Conservation (phyloP, 2,797 vertebrate species). For the Hippocampus kuda region DNA sequence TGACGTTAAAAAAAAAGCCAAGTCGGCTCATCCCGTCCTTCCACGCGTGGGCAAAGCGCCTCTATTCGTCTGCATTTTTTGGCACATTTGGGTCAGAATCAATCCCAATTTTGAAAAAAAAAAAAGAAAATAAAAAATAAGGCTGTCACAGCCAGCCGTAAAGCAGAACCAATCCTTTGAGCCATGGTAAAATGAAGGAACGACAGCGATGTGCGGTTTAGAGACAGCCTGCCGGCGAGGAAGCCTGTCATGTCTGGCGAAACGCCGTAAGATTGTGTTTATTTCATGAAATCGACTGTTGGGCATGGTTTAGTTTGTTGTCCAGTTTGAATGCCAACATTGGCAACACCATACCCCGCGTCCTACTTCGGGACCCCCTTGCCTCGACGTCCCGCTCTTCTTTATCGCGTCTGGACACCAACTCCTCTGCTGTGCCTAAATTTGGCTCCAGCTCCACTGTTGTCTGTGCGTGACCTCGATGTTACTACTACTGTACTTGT, state of each 20-base stretch:
- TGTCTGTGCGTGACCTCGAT: constrained; percentile 49
- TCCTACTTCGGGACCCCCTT: constrained; percentile 23
- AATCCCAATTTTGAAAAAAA: not conserved
- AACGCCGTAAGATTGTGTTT: not conserved
- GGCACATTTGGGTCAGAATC: constrained; percentile 4
- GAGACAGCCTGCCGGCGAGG: not conserved
- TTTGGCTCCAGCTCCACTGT: constrained; percentile 29
- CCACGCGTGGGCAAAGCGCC: not conserved
- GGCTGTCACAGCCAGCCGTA: not conserved
- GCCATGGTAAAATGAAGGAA: not conserved
- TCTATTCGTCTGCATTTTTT: constrained; percentile 3
- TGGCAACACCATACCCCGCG: constrained; percentile 6
- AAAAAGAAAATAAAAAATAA: not conserved
- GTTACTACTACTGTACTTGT: constrained; percentile 30
- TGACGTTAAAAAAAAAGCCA: not conserved
- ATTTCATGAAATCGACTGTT: not conserved
- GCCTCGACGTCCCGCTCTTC: constrained; percentile 13
- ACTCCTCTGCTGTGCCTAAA: constrained; percentile 48
- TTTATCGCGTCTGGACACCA: constrained; percentile 53
- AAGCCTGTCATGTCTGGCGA: not conserved
- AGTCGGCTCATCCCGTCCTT: not conserved
- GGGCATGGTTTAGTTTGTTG: not conserved
- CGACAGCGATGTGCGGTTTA: not conserved
- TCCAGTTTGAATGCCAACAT: not conserved
- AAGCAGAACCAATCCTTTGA: not conserved